Base-by-base conservation (phyloP, 2,113 vertebrate species). In the Coracopsis vasa region DNA sequence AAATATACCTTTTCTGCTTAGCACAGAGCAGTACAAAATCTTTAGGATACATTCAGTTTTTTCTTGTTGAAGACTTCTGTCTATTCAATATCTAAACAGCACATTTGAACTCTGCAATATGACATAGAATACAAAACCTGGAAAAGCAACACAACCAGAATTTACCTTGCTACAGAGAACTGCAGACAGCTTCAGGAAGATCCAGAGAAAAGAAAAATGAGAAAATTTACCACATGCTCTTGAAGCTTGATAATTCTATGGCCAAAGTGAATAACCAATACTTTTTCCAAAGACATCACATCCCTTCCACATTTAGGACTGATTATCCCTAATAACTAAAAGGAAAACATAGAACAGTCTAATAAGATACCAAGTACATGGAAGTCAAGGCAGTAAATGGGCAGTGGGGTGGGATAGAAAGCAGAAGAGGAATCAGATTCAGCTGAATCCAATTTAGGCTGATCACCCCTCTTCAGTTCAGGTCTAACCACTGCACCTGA, bases 361-460 rank as follows among this genome's bases (percentile, higher is more conserved):
- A 45, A 13, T 9, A 56, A 77, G 10, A 27, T 3, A 35, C 20
- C 6, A 3, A 78, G 56, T 3, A 0, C 7, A 8, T 3, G 0
- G 16, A 78, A 2, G 2, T 41, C 5, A 2, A 66, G 10, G 41
- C 7, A 70, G 4, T 7, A 56, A 51, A 66, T 0, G 10, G 3
- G 4, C n/a, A 23, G 13, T 58, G 13, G n/a, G 10, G 24, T 29
- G 8, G 18, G 24, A 54, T 11, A 69, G 21, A 77, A 73, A 54
- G 31, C 13, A 54, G 33, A 65, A 39, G 16, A 11, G 1, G 28
- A 51, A 42, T 35, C 13, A 77, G 33, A n/a, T 67, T 61, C 77
- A 80, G 42, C 27, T 54, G 80, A 87, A 66, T 87, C 35, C 37
- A 56, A 7, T 84, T 80, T 70, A 81, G 60, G 31, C 37, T 74